Conservation (phyloP, 2,888 invertebrate species). For the Volucella bombylans region DNA sequence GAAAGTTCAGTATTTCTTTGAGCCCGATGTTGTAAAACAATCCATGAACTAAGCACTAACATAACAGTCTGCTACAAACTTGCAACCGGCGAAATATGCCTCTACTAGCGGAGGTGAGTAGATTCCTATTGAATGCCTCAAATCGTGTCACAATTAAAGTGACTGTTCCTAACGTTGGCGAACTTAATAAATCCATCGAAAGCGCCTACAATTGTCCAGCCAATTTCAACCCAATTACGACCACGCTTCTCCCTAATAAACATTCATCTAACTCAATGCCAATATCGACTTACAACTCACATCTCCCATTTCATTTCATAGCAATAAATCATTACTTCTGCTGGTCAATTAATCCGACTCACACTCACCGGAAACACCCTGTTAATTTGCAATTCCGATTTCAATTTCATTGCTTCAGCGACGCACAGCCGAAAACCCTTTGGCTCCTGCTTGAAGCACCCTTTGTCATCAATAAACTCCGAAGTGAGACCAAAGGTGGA, state of each 20-base stretch:
- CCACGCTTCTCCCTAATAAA: background rate
- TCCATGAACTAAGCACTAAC: too few species aligned
- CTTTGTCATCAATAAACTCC: constrained; percentile 47
- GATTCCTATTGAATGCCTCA: too few species aligned
- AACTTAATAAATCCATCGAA: too few species aligned
- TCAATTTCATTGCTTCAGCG: constrained; percentile 77
- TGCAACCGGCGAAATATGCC: too few species aligned
- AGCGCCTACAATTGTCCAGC: too few species aligned
- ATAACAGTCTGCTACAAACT: too few species aligned
- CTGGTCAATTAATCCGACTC: constrained; percentile 65
- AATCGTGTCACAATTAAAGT: too few species aligned
- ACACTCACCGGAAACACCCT: constrained; percentile 64
- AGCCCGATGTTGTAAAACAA: too few species aligned
- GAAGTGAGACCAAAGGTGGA: constrained; percentile 45
- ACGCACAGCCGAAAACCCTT: constrained; percentile 49
- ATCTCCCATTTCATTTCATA: constrained; percentile 36
- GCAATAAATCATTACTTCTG: constrained; percentile 67
- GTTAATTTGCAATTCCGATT: constrained; percentile 82
- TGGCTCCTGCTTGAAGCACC: constrained; percentile 38
- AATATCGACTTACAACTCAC: constrained; percentile 52
- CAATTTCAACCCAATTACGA: too few species aligned
- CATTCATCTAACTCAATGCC: constrained; percentile 50
- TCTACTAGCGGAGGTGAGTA: too few species aligned
- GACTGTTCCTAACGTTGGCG: too few species aligned
- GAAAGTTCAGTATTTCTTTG: too few species aligned